Evolutionary conservation across 1,140 invertebrate genomes (phyloP), one percentile per base, ranked within the genome.

Genomic region (Temnothorax nylanderi): DNA sequence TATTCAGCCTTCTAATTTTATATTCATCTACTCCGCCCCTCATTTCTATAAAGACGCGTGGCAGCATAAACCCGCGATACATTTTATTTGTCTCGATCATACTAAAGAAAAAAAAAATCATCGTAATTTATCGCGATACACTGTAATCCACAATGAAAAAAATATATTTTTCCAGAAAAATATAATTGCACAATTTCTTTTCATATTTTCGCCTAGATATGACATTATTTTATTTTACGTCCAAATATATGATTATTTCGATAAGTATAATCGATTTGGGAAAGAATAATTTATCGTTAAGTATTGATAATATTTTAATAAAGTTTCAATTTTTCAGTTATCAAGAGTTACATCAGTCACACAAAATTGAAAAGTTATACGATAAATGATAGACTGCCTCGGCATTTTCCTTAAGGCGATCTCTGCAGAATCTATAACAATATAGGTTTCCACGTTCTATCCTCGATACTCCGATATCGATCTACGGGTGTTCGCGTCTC

Each of bases 1-100:
- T 78, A 78, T 16, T 78, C 32, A 65, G 18, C 65, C 34, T 16
- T 74, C 34, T 78, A 78, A 78, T 78, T 78, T 78, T 78, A 65
- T 65, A 78, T 49, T 65, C 41, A 49, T 65, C 26, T 13, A n/a
- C 10, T 18, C 26, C 26, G 10, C 18, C n/a, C n/a, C 11, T 16
- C 26, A 37, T 80, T 26, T 80, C 47, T 47, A 5, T 32, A 69
- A 26, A 49, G 13, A 80, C 5, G 5, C 62, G n/a, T 67, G 11
- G 26, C 0, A 34, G n/a, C 18, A 32, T 26, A 49, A 16, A 37
- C 2, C 7, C 67, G 4, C 6, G 6, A 26, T 49, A 47, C 26
- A 51, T 54, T 26, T 41, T 37, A 51, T 26, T 56, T 7, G 11
- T n/a, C 2, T 21, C 13, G 41, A 41, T 76, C 7, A 21, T 13